Evolutionary conservation across 2,113 vertebrate genomes (phyloP).

Genomic region (Monarcha castaneiventris): DNA sequence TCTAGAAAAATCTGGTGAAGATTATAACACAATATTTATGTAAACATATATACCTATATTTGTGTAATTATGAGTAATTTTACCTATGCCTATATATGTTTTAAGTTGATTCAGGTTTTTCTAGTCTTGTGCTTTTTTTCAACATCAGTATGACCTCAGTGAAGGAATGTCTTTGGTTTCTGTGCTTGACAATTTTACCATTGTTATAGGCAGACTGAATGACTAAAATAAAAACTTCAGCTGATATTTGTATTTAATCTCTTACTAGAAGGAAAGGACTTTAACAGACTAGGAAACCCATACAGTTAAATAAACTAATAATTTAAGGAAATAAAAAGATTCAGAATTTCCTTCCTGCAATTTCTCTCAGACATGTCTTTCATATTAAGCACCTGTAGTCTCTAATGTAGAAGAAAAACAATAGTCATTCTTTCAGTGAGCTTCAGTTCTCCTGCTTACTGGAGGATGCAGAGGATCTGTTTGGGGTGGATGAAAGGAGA

Average conservation of each 20-base stretch:
- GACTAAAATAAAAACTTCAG: neutral
- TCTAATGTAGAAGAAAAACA: neutral
- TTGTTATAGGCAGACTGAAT: neutral
- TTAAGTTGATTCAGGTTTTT: neutral
- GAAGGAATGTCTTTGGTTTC: neutral
- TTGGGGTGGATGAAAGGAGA: fast-evolving
- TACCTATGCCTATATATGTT: neutral
- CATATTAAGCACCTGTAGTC: neutral
- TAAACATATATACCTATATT: neutral
- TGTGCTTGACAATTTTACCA: neutral
- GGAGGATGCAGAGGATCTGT: neutral
- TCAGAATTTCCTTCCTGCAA: neutral
- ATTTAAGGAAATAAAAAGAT: neutral
- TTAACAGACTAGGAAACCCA: neutral
- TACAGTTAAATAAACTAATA: neutral
- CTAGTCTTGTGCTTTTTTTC: neutral
- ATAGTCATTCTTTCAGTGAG: neutral
- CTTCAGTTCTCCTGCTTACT: neutral
- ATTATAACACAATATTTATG: neutral
- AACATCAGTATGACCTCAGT: neutral
- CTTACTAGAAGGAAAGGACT: neutral
- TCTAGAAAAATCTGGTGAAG: neutral
- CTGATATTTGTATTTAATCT: neutral
- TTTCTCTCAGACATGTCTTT: neutral
- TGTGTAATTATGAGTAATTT: neutral